Percentiles rank a stretch among this genome's conserved stretches.
phyloP scores from a whole-genome alignment of 2,113 vertebrate genomes.

The Pitta sordida region DNA sequence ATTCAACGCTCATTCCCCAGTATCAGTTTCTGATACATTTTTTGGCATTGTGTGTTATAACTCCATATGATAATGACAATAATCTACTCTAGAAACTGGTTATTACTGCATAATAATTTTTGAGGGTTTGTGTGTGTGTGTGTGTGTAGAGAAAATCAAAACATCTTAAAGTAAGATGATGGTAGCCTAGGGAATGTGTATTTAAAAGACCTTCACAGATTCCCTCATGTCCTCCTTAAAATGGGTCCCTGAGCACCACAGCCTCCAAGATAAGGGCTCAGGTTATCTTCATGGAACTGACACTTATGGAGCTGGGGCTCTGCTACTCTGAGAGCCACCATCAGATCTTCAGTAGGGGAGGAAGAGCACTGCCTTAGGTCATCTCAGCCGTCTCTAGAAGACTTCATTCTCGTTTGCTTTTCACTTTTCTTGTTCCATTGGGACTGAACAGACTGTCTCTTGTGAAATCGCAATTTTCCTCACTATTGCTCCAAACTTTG shows the following conservation, averaged over 20 bases:
- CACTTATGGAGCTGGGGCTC: background rate
- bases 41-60: background rate
- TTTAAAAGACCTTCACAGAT: background rate
- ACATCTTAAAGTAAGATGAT: background rate
- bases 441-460: background rate
- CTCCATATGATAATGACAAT: background rate
- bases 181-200: background rate
- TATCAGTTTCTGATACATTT: background rate
- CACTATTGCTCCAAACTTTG: background rate
- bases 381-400: background rate
- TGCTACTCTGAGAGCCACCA: background rate
- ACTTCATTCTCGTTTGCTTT: background rate
- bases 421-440: background rate
- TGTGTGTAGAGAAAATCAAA: background rate
- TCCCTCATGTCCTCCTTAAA: background rate
- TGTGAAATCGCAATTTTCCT: rapidly evolving
- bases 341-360: background rate
- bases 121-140: background rate
- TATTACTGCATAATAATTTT: background rate
- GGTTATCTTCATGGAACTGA: background rate
- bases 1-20: background rate
- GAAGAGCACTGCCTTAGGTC: background rate
- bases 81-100: background rate
- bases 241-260: rapidly evolving
- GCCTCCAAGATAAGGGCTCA: background rate